Conservation (phyloP, 2,113 vertebrate species). For the Carassius gibelio region DNA sequence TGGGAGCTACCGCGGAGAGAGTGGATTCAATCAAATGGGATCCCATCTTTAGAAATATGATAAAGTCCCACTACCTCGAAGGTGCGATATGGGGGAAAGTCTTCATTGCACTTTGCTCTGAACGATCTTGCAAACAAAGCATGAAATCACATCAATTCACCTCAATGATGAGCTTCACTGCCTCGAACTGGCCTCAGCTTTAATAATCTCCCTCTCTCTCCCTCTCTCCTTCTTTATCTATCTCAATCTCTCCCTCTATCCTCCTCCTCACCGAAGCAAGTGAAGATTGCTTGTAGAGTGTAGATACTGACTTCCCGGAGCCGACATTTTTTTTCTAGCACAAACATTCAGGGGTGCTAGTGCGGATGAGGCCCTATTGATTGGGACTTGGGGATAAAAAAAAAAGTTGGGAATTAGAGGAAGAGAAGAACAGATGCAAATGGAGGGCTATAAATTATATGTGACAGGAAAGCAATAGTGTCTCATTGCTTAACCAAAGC, state of each 20-base stretch:
- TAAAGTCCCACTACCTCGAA: slow-evolving; percentile 76
- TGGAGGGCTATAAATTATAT: slow-evolving; percentile 94
- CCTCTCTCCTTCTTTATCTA: slow-evolving; percentile 62
- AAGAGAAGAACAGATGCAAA: slow-evolving; percentile 87
- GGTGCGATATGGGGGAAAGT: slow-evolving; percentile 80
- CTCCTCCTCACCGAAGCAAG: slow-evolving; percentile 50
- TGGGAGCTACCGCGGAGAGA: slow-evolving; percentile 70
- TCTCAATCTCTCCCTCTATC: slow-evolving; percentile 61
- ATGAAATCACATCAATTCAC: slow-evolving; percentile 78
- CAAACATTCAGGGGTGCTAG: slow-evolving; percentile 74
- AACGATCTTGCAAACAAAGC: slow-evolving; percentile 79
- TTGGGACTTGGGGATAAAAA: slow-evolving; percentile 79
- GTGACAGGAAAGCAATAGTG: slow-evolving; percentile 94
- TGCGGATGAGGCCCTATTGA: slow-evolving; percentile 83
- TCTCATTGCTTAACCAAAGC: slow-evolving; percentile 85
- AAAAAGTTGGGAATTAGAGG: slow-evolving; percentile 82
- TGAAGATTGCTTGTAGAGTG: slow-evolving; percentile 57
- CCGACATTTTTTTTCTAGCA: slow-evolving; percentile 57
- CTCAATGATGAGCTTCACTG: slow-evolving; percentile 80
- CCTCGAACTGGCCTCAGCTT: slow-evolving; percentile 79
- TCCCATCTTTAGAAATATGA: slow-evolving; percentile 79
- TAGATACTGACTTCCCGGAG: slow-evolving; percentile 50
- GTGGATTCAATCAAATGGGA: slow-evolving; percentile 78
- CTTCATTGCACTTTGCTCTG: slow-evolving; percentile 82
- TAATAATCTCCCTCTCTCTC: slow-evolving; percentile 76